Evolutionary conservation across 2,113 vertebrate species (phyloP), one percentile per base, ranked within the genome.

Genomic region (Hyperopisus bebe): DNA sequence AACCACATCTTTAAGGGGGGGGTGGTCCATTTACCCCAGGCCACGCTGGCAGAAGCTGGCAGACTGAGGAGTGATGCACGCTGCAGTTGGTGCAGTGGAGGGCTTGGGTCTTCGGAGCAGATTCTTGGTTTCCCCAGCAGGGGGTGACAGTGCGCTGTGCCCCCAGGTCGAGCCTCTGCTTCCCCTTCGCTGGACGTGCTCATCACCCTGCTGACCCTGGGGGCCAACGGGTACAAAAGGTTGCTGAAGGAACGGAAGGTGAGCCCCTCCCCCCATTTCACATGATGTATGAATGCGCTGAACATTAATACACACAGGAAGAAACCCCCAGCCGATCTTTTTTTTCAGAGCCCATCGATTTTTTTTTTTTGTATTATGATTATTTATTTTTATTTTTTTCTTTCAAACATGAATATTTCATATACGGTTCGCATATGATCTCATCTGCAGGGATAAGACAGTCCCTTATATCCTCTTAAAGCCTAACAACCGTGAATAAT

Each of bases 241-340:
- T 96, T 99, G 77, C 94, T 99, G 91, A 96, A 96, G 90, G 97
- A 99, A 90, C 97, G 98, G 90, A 99, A 99, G 97, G 98, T 99
- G 94, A 96, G 91, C 5, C 53, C 19, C 44, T 1, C 44, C 17
- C 42, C 44, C 42, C 44, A 8, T 24, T 47, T 3, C 80, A 46
- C 21, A 83, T 11, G 44, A 46, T 47, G 21, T n/a, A 47, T 42
- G 80, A 83, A 83, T 46, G 19, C 1, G 4, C 27, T 39, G 35
- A 77, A 39, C 5, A 0, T 80, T 80, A 8, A 66, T 44, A 39
- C 31, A 35, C 51, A 44, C 6, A 44, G 86, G 42, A 88, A 88
- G 17, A 58, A 42, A 62, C 50, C 31, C 89, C 90, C 88, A 3
- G 24, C 46, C 92, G 91, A 92, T 90, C 90, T 15, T 15, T 35